A percentile compares a stretch with the other conserved stretches of the same genome.
These are phyloP conservation scores for Falco cherrug DNA, from an alignment of 2,797 vertebrate species.

Conservation along the genomic window DNA sequence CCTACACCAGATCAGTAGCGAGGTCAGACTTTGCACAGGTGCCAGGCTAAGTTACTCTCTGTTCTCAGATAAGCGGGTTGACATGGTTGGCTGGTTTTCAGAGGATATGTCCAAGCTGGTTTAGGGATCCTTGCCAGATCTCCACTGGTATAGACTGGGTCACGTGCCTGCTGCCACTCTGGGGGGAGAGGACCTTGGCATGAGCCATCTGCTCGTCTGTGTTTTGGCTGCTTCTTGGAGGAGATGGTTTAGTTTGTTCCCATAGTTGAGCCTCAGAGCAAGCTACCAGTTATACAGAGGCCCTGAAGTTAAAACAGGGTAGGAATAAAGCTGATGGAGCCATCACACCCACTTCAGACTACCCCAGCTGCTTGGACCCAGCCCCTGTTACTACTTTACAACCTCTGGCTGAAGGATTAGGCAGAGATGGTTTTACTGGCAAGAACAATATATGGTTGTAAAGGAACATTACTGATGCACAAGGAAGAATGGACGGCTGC, in stretches of 20 bases:
- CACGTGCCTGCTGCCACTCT: not conserved
- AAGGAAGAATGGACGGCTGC: not conserved
- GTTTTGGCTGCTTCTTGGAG: not conserved
- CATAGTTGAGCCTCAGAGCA: not conserved
- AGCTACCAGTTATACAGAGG: not conserved
- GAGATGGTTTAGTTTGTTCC: not conserved
- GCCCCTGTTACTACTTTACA: not conserved
- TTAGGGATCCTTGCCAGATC: not conserved
- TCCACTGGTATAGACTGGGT: not conserved
- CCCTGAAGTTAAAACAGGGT: not conserved
- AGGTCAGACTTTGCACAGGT: not conserved
- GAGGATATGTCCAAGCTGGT: not conserved
- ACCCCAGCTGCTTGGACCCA: not conserved
- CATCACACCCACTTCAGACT: not conserved
- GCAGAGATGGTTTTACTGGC: constrained; percentile 16
- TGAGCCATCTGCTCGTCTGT: not conserved
- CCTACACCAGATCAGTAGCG: not conserved
- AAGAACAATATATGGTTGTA: not conserved
- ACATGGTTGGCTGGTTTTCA: accelerated
- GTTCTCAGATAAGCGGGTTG: not conserved
- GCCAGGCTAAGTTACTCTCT: not conserved
- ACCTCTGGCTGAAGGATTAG: not conserved
- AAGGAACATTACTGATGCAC: not conserved
- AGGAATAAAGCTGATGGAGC: not conserved
- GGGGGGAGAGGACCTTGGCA: not conserved